These are phyloP conservation scores for Neotoxoptera formosana DNA, from an alignment of 1,140 invertebrate genomes.

Conservation along the genomic window DNA sequence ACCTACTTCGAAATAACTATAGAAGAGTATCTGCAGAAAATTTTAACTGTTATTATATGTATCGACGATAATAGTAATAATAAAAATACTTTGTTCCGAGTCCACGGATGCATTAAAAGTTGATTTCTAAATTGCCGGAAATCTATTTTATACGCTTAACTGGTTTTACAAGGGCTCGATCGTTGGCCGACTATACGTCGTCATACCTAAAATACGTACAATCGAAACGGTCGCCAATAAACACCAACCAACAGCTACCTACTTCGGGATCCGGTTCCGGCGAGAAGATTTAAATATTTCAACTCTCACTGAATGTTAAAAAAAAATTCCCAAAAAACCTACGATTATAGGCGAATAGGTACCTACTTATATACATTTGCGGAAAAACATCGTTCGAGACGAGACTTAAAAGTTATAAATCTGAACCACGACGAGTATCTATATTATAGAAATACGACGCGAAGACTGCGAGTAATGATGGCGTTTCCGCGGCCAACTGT, in stretches of 20 bases:
- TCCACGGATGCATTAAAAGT: not conserved
- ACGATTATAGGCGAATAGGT: not conserved
- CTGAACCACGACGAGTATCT: no score
- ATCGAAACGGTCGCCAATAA: not conserved
- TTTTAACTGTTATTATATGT: not conserved
- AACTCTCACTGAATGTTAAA: not conserved
- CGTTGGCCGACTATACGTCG: not conserved
- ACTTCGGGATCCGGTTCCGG: not conserved
- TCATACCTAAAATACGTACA: not conserved
- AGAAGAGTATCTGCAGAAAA: not conserved
- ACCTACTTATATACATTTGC: no score
- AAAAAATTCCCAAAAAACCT: not conserved
- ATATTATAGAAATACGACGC: not conserved
- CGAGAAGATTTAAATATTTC: not conserved
- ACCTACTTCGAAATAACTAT: not conserved
- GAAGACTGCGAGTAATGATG: not conserved
- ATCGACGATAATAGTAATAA: not conserved
- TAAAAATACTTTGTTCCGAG: not conserved
- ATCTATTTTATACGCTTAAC: not conserved
- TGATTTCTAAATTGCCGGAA: not conserved
- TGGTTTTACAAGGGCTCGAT: not conserved
- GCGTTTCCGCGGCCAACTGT: not conserved
- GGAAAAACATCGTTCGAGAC: no score
- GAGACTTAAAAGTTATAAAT: no score
- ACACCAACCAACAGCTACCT: not conserved